A percentile compares a stretch with the other conserved stretches of the same genome.
Evolutionary conservation across 2,113 vertebrate genomes (phyloP).

Genomic region (Limanda limanda): DNA sequence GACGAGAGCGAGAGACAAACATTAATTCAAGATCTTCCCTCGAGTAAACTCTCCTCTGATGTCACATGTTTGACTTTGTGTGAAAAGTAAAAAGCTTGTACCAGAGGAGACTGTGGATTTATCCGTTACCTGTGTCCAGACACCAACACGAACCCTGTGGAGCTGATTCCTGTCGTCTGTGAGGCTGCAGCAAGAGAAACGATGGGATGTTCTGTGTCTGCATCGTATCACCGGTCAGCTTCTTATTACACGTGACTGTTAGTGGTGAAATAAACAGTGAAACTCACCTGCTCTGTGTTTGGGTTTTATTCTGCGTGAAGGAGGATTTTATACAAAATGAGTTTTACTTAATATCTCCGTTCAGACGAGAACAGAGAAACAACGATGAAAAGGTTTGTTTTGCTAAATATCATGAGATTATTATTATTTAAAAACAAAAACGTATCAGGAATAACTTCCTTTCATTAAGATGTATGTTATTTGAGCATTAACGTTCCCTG

Average conservation of each 20-base stretch:
- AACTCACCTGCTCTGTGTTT: conserved; percentile 17
- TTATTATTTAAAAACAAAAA: no score
- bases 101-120: no score
- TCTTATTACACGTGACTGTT: conserved; percentile 42
- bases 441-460: no score
- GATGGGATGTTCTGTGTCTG: background rate
- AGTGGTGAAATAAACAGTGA: conserved; percentile 68
- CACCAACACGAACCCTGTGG: no score
- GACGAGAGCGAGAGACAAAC: no score
- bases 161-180: background rate
- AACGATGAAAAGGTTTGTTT: background rate
- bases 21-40: no score
- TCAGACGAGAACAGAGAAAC: background rate
- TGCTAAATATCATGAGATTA: no score
- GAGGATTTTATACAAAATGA: no score
- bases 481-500: no score
- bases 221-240: background rate
- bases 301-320: conserved; percentile 21
- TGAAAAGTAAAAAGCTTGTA: background rate
- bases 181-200: background rate
- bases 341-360: no score
- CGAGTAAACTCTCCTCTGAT: background rate
- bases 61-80: background rate
- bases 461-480: no score
- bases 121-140: no score